Conservation (phyloP, 1,140 invertebrate genomes). For the Doryteuthis pealeii region DNA sequence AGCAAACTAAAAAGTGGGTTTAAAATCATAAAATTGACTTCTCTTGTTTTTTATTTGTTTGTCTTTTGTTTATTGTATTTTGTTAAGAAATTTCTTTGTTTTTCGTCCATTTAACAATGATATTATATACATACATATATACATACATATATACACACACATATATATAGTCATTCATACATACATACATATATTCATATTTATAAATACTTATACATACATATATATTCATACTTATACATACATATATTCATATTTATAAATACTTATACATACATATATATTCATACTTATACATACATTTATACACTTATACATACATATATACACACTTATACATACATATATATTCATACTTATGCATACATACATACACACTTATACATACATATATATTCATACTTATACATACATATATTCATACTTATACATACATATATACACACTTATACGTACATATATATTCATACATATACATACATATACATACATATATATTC, state of each 20-base stretch:
- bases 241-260: background rate
- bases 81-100: too few relatives aligned
- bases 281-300: background rate
- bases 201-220: background rate
- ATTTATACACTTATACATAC: too few relatives aligned
- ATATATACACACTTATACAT: too few relatives aligned
- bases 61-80: too few relatives aligned
- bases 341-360: too few relatives aligned
- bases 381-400: background rate
- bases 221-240: background rate
- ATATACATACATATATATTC: background rate
- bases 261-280: background rate
- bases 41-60: too few relatives aligned
- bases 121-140: background rate
- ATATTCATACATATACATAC: background rate
- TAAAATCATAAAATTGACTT: too few relatives aligned
- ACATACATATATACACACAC: background rate
- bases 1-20: too few relatives aligned
- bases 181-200: background rate
- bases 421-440: conserved; percentile 2
- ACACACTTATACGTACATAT: background rate
- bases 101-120: too few relatives aligned
- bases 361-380: background rate
- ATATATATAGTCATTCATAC: background rate
- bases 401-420: background rate